Percentiles rank a stretch among this genome's conserved stretches.
Evolutionary conservation across 2,113 vertebrate species (phyloP).

Genomic region (Dunckerocampus dactyliophorus): DNA sequence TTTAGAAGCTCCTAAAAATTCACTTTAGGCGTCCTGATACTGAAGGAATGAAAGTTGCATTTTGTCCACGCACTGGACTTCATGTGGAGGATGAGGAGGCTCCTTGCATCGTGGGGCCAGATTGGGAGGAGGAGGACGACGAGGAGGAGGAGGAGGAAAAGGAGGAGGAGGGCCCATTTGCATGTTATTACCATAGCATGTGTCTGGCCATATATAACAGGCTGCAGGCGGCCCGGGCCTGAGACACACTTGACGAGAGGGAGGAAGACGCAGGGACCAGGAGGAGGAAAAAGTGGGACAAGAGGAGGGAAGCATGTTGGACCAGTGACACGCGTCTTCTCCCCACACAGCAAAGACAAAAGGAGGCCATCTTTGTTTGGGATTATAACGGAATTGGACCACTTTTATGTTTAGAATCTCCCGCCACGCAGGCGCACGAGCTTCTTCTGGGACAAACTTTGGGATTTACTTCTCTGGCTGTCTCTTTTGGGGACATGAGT

Average conservation of each 20-base stretch:
- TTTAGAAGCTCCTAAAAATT: too few species aligned
- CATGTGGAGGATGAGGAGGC: constrained; percentile 38
- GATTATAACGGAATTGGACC: constrained; percentile 62
- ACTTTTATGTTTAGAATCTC: constrained; percentile 9
- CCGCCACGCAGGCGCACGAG: constrained; percentile 1
- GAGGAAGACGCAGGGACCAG: constrained; percentile 66
- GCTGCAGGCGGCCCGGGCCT: constrained; percentile 74
- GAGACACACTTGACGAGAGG: constrained; percentile 72
- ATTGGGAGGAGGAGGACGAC: constrained; percentile 79
- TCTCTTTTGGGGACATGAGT: constrained; percentile 52
- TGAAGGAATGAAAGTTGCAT: neutral
- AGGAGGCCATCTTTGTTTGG: constrained; percentile 26
- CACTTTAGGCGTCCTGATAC: too few species aligned
- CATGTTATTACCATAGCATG: constrained; percentile 97
- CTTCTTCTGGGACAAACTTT: constrained; percentile 5
- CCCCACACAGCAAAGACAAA: constrained; percentile 20
- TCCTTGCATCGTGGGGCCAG: constrained; percentile 80
- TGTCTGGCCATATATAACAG: constrained; percentile 89
- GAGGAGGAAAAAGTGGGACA: constrained; percentile 64
- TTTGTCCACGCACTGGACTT: neutral
- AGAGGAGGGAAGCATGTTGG: constrained; percentile 66
- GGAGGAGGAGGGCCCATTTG: constrained; percentile 80
- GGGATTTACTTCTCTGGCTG: constrained; percentile 43
- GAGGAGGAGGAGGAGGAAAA: constrained; percentile 65
- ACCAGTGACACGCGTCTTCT: constrained; percentile 60